Evolutionary conservation across 2,888 invertebrate species (phyloP).

Genomic region (Steromphala cineraria): DNA sequence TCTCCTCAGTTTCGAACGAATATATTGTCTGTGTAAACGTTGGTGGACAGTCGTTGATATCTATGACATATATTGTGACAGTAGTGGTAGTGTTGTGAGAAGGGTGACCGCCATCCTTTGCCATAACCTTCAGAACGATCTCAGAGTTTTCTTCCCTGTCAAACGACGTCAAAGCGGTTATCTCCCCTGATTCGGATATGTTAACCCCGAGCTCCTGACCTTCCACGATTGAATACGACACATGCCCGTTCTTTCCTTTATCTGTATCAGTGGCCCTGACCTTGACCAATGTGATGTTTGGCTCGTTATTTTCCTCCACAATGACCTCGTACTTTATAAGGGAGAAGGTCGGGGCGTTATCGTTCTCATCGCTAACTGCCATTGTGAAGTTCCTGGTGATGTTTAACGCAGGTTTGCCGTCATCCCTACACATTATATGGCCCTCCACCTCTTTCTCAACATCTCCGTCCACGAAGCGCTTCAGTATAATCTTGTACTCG

Average conservation of each 20-base stretch:
- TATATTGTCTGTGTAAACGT: neutral
- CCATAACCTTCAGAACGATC: slow-evolving; percentile 36
- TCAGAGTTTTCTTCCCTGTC: slow-evolving; percentile 51
- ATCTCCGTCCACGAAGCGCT: neutral
- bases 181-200: slow-evolving; percentile 49
- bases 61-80: neutral
- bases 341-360: slow-evolving; percentile 89
- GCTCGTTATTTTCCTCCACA: slow-evolving; percentile 46
- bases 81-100: neutral
- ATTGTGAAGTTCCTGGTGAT: slow-evolving; percentile 27
- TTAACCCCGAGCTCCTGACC: slow-evolving; percentile 40
- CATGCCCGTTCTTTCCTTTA: slow-evolving; percentile 43
- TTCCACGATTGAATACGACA: slow-evolving; percentile 43
- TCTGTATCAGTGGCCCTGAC: slow-evolving; percentile 50
- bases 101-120: neutral
- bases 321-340: slow-evolving; percentile 73
- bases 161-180: slow-evolving; percentile 46
- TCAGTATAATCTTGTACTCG: slow-evolving; percentile 23
- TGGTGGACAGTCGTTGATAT: neutral
- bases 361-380: slow-evolving; percentile 88
- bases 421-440: neutral
- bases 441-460: neutral
- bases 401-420: neutral
- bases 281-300: slow-evolving; percentile 39
- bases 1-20: neutral